phyloP scores from a whole-genome alignment of 2,888 invertebrate genomes.

The Diarsia brunnea region DNA sequence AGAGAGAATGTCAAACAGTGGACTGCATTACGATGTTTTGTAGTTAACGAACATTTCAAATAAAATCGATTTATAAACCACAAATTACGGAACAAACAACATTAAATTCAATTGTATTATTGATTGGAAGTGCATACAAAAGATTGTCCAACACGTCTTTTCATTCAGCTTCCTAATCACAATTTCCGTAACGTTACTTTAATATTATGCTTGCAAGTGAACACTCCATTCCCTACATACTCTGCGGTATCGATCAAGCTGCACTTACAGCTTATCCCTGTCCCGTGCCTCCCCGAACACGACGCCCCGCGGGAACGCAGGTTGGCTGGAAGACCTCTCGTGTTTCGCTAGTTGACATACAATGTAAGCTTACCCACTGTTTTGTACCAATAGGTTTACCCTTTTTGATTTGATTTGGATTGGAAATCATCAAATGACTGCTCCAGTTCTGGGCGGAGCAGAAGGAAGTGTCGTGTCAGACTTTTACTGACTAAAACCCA shows the following conservation, averaged over 20 bases:
- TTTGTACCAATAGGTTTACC: conserved; percentile 28
- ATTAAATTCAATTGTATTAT: neutral
- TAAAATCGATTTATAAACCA: neutral
- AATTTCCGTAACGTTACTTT: neutral
- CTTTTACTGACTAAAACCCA: no score
- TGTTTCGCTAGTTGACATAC: conserved; percentile 80
- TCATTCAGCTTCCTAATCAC: neutral
- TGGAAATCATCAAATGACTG: no score
- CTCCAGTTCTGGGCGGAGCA: no score
- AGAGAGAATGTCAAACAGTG: neutral
- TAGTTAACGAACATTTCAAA: neutral
- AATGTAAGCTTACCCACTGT: conserved; percentile 55
- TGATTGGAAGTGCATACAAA: neutral
- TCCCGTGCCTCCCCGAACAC: conserved; percentile 76
- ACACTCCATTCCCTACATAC: conserved; percentile 42
- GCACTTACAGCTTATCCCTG: conserved; percentile 87
- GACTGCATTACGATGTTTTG: neutral
- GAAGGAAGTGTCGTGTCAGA: no score
- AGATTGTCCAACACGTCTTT: neutral
- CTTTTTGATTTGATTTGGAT: neutral
- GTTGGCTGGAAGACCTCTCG: conserved; percentile 80
- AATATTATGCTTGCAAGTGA: neutral
- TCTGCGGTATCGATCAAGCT: conserved; percentile 41
- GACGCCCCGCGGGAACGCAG: conserved; percentile 70
- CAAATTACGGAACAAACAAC: neutral